phyloP scores from a whole-genome alignment of 2,797 vertebrate genomes.

The Sardinella longiceps region DNA sequence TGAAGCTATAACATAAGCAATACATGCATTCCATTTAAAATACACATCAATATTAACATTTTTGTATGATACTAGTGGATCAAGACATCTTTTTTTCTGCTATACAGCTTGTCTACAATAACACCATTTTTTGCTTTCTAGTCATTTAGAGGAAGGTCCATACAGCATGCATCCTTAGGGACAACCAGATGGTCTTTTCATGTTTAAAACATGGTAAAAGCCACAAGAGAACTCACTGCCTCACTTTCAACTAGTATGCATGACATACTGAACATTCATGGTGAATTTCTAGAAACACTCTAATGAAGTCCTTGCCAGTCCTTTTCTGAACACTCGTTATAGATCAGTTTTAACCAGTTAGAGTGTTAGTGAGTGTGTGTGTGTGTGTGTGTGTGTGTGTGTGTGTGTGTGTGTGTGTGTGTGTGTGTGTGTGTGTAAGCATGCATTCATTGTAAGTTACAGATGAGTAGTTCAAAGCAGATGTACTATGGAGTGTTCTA shows the following conservation, averaged over 20 bases:
- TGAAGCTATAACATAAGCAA: no score
- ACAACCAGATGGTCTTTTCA: conserved; percentile 64
- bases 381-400: no score
- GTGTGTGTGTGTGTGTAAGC: not conserved
- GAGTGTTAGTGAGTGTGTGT: not conserved
- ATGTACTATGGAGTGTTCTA: not conserved
- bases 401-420: no score
- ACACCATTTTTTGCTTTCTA: conserved; percentile 46
- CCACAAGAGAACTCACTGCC: conserved; percentile 55
- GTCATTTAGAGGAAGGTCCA: conserved; percentile 32
- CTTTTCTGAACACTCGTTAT: not conserved
- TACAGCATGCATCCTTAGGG: conserved; percentile 48
- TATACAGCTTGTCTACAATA: conserved; percentile 32
- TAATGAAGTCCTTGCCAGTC: not conserved
- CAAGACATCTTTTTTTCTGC: not conserved
- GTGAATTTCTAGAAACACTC: not conserved
- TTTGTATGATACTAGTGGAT: no score
- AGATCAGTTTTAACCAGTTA: not conserved
- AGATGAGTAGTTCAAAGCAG: not conserved
- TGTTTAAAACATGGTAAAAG: conserved; percentile 59
- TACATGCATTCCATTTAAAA: not conserved
- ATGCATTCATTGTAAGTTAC: not conserved
- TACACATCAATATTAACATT: not conserved
- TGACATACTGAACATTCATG: not conserved
- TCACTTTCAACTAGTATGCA: not conserved